Evolutionary conservation across 2,888 invertebrate genomes (phyloP).

Genomic region (Idaea biselata): DNA sequence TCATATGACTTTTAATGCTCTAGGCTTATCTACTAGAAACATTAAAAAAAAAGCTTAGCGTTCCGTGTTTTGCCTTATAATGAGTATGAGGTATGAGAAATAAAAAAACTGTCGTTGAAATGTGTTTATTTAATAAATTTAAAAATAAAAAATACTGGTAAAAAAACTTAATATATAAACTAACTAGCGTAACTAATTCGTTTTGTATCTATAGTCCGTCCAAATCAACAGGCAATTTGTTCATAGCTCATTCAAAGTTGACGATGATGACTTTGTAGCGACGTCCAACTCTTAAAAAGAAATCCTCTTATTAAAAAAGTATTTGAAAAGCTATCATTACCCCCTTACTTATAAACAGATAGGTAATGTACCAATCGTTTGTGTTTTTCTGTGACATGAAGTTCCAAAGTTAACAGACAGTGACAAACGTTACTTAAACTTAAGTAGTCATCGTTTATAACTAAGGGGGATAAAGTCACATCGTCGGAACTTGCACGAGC

Average conservation of each 20-base stretch:
- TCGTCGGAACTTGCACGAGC: background rate
- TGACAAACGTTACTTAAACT: no score
- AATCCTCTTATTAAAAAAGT: background rate
- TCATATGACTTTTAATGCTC: no score
- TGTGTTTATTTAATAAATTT: background rate
- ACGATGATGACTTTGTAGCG: background rate
- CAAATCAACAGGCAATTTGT: background rate
- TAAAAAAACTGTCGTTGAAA: background rate
- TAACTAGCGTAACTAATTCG: background rate
- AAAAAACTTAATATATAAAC: background rate
- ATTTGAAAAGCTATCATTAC: no score
- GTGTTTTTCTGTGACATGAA: no score
- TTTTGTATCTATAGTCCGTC: background rate
- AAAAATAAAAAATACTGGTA: conserved; percentile 1
- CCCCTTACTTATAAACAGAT: no score
- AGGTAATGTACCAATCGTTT: no score
- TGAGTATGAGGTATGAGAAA: background rate
- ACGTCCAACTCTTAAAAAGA: background rate
- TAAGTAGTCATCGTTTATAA: no score
- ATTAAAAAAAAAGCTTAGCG: no score
- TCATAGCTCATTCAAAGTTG: background rate
- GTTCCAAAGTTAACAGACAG: no score
- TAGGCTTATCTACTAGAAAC: no score
- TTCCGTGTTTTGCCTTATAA: no score
- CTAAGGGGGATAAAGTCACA: background rate